A percentile compares a stretch with the other conserved stretches of the same genome.
Conservation (phyloP, 2,113 vertebrate species). For the Gymnobelideus leadbeateri region DNA sequence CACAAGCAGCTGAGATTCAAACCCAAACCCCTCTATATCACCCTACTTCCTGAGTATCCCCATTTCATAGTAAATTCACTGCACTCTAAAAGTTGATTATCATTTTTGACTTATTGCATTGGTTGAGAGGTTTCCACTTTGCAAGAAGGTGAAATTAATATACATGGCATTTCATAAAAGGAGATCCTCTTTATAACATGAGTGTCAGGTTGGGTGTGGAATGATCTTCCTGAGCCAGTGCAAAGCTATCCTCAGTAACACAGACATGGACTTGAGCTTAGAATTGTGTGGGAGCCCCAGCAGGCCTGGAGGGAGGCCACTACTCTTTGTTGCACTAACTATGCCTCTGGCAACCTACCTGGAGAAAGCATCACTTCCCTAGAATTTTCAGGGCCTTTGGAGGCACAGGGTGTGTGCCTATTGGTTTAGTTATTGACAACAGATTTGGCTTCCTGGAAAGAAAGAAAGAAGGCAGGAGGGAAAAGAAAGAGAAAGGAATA, state of each 20-base stretch:
- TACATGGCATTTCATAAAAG: conserved; percentile 37
- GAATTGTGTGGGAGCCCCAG: conserved; percentile 6
- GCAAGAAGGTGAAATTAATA: conserved; percentile 25
- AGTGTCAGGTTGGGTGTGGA: conserved; percentile 5
- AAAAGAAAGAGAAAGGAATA: conserved; percentile 48
- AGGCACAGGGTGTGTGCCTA: neutral
- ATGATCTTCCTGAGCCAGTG: conserved; percentile 18
- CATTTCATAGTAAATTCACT: neutral
- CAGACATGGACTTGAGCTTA: conserved; percentile 11
- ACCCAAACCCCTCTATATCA: neutral
- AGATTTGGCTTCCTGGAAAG: neutral
- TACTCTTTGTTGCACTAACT: neutral
- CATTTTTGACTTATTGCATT: conserved; percentile 46
- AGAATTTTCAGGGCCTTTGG: neutral
- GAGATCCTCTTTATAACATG: conserved; percentile 1
- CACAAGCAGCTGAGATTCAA: neutral
- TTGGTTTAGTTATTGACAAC: neutral
- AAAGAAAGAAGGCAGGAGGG: conserved; percentile 36
- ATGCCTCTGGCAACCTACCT: conserved; percentile 17
- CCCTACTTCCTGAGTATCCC: neutral
- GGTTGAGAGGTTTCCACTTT: conserved; percentile 14
- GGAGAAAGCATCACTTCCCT: neutral
- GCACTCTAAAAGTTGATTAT: conserved; percentile 2
- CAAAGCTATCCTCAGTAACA: conserved; percentile 18
- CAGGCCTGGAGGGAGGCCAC: neutral